A percentile compares a stretch with the other conserved stretches of the same genome.
phyloP scores from a whole-genome alignment of 2,113 vertebrate genomes.

The Spizaetus ornatus region DNA sequence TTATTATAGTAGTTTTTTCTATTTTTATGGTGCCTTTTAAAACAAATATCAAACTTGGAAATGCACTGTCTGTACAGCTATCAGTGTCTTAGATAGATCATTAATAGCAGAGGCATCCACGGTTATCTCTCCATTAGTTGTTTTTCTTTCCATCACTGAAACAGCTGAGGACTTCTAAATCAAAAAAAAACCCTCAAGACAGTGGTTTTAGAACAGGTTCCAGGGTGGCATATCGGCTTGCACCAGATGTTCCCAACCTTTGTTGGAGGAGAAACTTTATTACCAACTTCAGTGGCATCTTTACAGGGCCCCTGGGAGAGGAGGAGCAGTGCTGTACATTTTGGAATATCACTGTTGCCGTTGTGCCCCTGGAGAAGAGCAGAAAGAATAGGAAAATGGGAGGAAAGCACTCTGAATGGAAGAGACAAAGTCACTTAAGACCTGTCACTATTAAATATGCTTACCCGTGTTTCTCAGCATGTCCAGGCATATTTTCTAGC shows the following conservation, averaged over 20 bases:
- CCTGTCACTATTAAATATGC: conserved; percentile 22
- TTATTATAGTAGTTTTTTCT: background rate
- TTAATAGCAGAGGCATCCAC: background rate
- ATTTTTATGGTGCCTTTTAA: background rate
- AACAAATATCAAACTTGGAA: background rate
- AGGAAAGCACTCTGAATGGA: background rate
- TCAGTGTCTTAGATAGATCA: background rate
- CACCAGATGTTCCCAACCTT: background rate
- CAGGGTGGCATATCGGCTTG: background rate
- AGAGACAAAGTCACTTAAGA: background rate
- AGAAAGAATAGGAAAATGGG: background rate
- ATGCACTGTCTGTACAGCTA: background rate
- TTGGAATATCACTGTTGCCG: background rate
- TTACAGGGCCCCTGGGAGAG: background rate
- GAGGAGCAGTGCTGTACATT: background rate
- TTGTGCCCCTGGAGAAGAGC: background rate
- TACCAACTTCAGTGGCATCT: background rate
- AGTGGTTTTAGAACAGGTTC: background rate
- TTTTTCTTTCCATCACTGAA: background rate
- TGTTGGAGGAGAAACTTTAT: background rate
- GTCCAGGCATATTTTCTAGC: conserved; percentile 32
- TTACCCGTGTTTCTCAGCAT: conserved; percentile 17
- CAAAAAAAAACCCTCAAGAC: background rate
- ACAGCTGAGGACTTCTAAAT: background rate
- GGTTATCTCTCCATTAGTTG: background rate